phyloP scores from a whole-genome alignment of 2,888 invertebrate species.

The Tortricodes alternella region DNA sequence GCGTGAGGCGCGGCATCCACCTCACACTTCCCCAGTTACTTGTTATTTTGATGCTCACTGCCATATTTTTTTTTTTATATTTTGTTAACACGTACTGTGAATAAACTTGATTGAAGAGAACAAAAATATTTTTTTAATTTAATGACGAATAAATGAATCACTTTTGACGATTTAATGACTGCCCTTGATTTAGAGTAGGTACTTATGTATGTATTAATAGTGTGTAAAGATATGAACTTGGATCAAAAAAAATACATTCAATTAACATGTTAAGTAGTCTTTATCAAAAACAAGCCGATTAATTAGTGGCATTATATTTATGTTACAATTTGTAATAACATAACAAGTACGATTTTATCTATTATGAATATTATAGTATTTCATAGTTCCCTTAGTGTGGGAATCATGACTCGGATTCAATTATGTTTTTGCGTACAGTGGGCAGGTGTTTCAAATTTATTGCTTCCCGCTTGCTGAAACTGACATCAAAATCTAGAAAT shows the following conservation, averaged over 20 bases:
- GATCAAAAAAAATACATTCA: constrained; percentile 7
- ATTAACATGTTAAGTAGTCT: constrained; percentile 4
- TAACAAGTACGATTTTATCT: constrained; percentile 26
- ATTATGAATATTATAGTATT: constrained; percentile 8
- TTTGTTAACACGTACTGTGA: constrained; percentile 48
- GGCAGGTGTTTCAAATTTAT: constrained; percentile 33
- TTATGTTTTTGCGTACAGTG: constrained; percentile 29
- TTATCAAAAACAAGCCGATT: constrained; percentile 1
- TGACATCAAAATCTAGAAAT: constrained; percentile 12
- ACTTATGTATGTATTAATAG: no score
- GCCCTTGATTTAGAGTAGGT: not conserved
- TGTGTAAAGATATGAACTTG: constrained; percentile 8
- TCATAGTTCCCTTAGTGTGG: constrained; percentile 25
- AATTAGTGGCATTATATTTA: not conserved
- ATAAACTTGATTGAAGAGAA: constrained; percentile 30
- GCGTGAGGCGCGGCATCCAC: constrained; percentile 37
- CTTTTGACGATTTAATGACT: constrained; percentile 17
- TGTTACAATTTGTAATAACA: constrained; percentile 28
- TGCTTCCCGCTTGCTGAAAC: constrained; percentile 31
- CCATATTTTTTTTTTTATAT: constrained; percentile 61
- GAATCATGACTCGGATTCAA: constrained; percentile 25
- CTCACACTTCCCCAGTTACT: constrained; percentile 38
- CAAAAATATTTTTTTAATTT: constrained; percentile 24
- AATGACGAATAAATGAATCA: not conserved
- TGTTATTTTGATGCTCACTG: constrained; percentile 54